phyloP scores from a whole-genome alignment of 2,113 vertebrate genomes.

The Gorsachius goisagi region DNA sequence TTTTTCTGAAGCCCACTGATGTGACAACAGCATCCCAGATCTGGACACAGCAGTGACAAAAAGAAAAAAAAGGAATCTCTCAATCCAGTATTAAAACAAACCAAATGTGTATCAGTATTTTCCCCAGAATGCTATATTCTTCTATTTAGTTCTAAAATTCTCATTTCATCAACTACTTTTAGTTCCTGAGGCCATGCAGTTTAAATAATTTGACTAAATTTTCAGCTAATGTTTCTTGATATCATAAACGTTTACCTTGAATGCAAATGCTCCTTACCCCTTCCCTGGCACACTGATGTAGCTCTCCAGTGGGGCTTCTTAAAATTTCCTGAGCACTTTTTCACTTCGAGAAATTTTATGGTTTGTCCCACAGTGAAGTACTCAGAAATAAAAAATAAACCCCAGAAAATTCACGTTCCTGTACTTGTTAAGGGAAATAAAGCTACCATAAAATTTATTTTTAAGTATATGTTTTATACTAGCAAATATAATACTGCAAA shows the following conservation, averaged over 20 bases:
- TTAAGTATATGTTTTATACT: not conserved
- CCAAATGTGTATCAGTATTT: not conserved
- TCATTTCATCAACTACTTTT: not conserved
- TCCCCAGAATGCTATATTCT: not conserved
- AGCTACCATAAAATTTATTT: not conserved
- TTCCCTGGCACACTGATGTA: not conserved
- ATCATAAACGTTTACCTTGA: not conserved
- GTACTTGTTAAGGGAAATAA: not conserved
- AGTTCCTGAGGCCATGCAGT: not conserved
- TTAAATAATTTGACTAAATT: not conserved
- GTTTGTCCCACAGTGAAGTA: not conserved
- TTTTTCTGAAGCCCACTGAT: not conserved
- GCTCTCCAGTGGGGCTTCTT: not conserved
- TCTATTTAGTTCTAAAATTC: not conserved
- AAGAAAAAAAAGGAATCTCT: not conserved
- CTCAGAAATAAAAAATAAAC: not conserved
- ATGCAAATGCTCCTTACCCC: not conserved
- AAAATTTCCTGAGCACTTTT: not conserved
- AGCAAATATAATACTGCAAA: not conserved
- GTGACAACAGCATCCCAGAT: not conserved
- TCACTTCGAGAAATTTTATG: not conserved
- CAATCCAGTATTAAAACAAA: not conserved
- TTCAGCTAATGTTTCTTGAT: not conserved
- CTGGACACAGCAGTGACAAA: not conserved
- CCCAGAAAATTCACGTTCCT: not conserved